These are phyloP conservation scores for Cataglyphis altisquamis DNA, from an alignment of 2,888 invertebrate genomes.

Conservation along the genomic window DNA sequence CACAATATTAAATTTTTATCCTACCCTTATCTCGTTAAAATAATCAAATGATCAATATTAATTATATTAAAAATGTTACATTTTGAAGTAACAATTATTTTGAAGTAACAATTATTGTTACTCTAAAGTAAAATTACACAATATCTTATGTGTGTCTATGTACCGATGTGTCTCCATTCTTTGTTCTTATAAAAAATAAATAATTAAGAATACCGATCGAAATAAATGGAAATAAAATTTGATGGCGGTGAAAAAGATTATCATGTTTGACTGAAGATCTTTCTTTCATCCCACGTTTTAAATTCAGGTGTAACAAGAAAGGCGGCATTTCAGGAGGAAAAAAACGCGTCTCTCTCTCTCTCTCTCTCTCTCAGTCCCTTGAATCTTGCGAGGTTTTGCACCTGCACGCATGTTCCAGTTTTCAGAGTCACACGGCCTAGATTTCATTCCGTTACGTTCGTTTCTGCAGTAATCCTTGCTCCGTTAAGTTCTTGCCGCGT, in stretches of 20 bases:
- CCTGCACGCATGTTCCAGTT: slow-evolving; percentile 77
- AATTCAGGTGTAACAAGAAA: slow-evolving; percentile 36
- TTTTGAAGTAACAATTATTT: not conserved
- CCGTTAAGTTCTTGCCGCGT: slow-evolving; percentile 46
- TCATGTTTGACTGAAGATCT: not conserved
- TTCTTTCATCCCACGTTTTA: not conserved
- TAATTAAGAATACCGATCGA: slow-evolving; percentile 54
- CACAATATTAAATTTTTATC: not conserved
- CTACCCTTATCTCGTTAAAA: not conserved
- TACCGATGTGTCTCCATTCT: not conserved
- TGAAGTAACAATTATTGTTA: not conserved
- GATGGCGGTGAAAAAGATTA: slow-evolving; percentile 39
- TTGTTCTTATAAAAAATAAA: slow-evolving; percentile 37
- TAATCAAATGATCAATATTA: not conserved
- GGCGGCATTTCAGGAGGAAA: slow-evolving; percentile 54
- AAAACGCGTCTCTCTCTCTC: slow-evolving; percentile 52
- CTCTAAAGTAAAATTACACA: not conserved
- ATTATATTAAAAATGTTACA: not conserved
- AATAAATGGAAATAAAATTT: slow-evolving; percentile 9
- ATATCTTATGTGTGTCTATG: not conserved
- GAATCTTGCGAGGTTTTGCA: slow-evolving; percentile 71
- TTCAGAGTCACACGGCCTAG: slow-evolving; percentile 77
- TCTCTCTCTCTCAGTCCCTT: slow-evolving; percentile 51
- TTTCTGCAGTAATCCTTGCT: slow-evolving; percentile 48
- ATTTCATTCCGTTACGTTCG: slow-evolving; percentile 66